phyloP scores from a whole-genome alignment of 2,888 invertebrate genomes.

The Clunio marinus region DNA sequence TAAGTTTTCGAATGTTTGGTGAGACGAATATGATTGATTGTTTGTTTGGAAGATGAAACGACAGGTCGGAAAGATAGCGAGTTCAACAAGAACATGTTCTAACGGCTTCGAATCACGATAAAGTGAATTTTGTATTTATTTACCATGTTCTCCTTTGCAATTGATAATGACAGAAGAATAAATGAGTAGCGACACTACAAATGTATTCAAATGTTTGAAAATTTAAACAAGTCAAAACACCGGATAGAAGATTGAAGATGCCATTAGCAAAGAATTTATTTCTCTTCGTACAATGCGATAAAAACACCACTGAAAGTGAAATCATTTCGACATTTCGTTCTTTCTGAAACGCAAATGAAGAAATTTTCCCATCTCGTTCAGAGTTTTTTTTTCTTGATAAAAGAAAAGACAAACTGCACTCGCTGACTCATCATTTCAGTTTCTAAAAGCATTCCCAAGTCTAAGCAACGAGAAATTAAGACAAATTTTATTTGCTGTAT shows the following conservation, averaged over 20 bases:
- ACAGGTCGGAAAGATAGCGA: conserved; percentile 16
- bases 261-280: conserved; percentile 21
- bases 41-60: conserved; percentile 24
- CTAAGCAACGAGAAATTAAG: neutral
- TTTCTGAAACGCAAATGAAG: no score
- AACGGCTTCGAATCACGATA: conserved; percentile 5
- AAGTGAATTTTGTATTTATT: neutral
- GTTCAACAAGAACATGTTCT: neutral
- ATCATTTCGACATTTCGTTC: neutral
- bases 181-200: conserved; percentile 7
- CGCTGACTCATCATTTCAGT: neutral
- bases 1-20: no score
- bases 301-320: conserved; percentile 1
- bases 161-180: neutral
- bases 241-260: conserved; percentile 1
- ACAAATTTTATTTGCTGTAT: conserved; percentile 9
- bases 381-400: no score
- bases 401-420: conserved; percentile 1
- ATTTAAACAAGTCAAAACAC: neutral
- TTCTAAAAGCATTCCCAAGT: neutral
- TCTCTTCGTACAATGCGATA: conserved; percentile 6
- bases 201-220: conserved; percentile 16
- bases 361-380: no score
- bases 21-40: no score
- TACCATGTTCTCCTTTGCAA: neutral